Evolutionary conservation across 2,888 invertebrate species (phyloP).

Genomic region (Rhagonycha fulva): DNA sequence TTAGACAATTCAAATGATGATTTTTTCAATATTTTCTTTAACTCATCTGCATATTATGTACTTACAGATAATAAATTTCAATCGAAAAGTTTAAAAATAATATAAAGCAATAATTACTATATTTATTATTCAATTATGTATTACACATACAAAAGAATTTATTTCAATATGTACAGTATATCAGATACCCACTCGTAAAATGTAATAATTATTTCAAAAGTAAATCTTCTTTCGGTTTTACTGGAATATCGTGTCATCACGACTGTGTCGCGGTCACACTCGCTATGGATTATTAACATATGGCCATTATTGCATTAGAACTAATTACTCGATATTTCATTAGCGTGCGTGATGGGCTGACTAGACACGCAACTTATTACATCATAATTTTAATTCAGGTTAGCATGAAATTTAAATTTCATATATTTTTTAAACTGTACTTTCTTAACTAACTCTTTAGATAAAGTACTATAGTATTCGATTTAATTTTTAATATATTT

Average conservation of each 20-base stretch:
- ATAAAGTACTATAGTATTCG: neutral
- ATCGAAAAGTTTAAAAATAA: no score
- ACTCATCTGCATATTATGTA: no score
- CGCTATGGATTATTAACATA: conserved; percentile 47
- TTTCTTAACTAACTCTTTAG: no score
- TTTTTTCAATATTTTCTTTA: no score
- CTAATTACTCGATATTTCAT: conserved; percentile 53
- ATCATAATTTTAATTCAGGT: conserved; percentile 21
- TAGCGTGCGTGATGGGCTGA: conserved; percentile 45
- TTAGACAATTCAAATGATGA: no score
- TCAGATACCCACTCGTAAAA: no score
- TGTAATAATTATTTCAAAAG: neutral
- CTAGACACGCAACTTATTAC: conserved; percentile 30
- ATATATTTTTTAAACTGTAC: neutral
- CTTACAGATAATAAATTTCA: no score
- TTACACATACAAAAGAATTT: no score
- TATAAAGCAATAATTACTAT: no score
- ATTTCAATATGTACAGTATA: no score
- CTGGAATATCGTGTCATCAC: conserved; percentile 27
- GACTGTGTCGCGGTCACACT: conserved; percentile 27
- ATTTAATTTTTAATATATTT: neutral
- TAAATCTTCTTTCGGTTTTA: conserved; percentile 20
- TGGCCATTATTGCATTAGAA: conserved; percentile 51
- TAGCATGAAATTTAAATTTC: conserved; percentile 15
- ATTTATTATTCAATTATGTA: no score